Evolutionary conservation across 1,140 invertebrate species (phyloP).

Genomic region (Drosophila lini): DNA sequence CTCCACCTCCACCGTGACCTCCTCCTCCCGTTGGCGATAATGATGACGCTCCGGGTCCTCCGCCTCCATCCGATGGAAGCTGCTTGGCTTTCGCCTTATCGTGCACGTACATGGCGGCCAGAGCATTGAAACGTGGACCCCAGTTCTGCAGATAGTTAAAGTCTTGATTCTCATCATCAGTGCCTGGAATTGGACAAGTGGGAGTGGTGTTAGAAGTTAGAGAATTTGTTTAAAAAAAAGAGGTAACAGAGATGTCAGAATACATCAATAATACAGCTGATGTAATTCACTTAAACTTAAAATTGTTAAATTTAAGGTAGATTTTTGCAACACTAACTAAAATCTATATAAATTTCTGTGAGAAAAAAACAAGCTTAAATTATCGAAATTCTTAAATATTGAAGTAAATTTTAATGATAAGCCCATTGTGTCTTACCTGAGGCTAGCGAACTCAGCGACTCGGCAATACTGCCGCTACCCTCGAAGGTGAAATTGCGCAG

Average conservation of each 20-base stretch:
- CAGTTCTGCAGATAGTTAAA: constrained; percentile 98
- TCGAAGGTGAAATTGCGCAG: constrained; percentile 99
- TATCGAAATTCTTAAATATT: too few species aligned
- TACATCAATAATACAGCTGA: not conserved
- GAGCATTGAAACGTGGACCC: constrained; percentile 98
- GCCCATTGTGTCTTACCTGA: constrained; percentile 88
- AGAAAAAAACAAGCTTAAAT: too few species aligned
- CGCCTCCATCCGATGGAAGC: constrained; percentile 25
- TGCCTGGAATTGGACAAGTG: constrained; percentile 86
- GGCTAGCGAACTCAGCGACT: constrained; percentile 96
- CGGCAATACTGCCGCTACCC: constrained; percentile 98
- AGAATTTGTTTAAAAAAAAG: constrained; percentile 8
- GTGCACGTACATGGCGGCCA: constrained; percentile 98
- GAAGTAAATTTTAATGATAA: not conserved
- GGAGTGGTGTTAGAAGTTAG: constrained; percentile 3
- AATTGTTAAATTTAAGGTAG: not conserved
- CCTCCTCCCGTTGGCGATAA: constrained; percentile 22
- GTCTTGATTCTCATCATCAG: constrained; percentile 97
- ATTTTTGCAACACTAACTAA: too few species aligned
- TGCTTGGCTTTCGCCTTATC: constrained; percentile 84
- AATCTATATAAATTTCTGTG: not conserved
- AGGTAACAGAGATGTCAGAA: not conserved
- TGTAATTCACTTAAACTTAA: not conserved
- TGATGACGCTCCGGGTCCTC: constrained; percentile 42
- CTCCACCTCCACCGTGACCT: not conserved